Evolutionary conservation across 2,888 invertebrate genomes (phyloP).

Genomic region (Hydrotaea diabolus): DNA sequence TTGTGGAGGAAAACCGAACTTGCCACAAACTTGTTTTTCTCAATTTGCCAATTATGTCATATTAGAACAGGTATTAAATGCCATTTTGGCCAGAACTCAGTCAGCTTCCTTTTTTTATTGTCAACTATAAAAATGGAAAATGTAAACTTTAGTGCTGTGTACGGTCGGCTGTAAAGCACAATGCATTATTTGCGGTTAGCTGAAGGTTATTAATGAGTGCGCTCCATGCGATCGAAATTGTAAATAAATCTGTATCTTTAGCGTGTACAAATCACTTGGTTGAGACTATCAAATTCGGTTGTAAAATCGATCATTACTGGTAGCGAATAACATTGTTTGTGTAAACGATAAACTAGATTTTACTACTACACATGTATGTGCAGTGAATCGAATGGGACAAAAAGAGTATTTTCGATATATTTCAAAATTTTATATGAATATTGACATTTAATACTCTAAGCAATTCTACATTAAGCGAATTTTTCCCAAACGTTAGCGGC

Average conservation of each 20-base stretch:
- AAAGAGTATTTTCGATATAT: too few relatives aligned
- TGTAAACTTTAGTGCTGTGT: background rate
- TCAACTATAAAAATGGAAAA: background rate
- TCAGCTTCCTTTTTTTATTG: background rate
- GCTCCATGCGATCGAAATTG: too few relatives aligned
- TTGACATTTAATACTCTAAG: too few relatives aligned
- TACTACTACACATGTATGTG: too few relatives aligned
- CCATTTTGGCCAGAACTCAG: constrained; percentile 15
- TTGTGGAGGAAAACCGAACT: background rate
- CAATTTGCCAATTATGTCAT: constrained; percentile 41
- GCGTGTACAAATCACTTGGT: too few relatives aligned
- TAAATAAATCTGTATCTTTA: background rate
- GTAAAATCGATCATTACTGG: background rate
- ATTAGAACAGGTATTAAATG: constrained; percentile 32
- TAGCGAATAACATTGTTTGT: too few relatives aligned
- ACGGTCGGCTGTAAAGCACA: background rate
- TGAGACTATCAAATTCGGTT: background rate
- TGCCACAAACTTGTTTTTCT: constrained; percentile 19
- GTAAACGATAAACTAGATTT: background rate
- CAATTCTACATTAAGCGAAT: too few relatives aligned
- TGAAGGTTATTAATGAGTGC: constrained; percentile 31
- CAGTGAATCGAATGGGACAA: too few relatives aligned
- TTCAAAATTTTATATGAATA: too few relatives aligned
- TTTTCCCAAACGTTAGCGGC: too few relatives aligned
- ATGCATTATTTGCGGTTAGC: constrained; percentile 12